Evolutionary conservation across 30 jellyfish, hydroid and myxozoan genomes (phyloP).

Genomic region (Hydractinia symbiolongicarpus): DNA sequence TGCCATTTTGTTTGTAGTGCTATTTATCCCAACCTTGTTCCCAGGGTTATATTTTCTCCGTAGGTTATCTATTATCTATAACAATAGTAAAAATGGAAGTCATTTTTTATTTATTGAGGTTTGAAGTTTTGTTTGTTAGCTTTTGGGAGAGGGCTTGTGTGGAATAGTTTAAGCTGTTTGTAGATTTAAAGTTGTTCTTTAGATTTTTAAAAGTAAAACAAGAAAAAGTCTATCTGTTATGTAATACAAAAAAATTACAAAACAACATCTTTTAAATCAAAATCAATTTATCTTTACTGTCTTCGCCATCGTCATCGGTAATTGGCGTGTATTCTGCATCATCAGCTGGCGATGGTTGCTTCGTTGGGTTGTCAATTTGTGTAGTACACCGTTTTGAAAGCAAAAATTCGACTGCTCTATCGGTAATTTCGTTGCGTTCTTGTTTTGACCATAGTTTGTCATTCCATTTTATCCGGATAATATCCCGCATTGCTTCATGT

Average conservation of each 20-base stretch:
- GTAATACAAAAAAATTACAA: background rate
- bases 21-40: too few species aligned
- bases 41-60: too few species aligned
- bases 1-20: too few species aligned
- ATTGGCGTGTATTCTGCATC: background rate
- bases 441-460: slow-evolving; percentile 27
- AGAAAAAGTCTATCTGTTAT: background rate
- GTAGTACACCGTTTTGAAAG: background rate
- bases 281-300: background rate
- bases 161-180: too few species aligned
- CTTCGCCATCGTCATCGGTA: background rate
- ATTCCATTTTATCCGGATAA: slow-evolving; percentile 23
- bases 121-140: too few species aligned
- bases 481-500: slow-evolving; percentile 45
- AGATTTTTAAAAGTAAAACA: too few species aligned
- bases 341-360: background rate
- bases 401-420: background rate
- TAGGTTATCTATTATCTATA: too few species aligned
- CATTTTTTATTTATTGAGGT: too few species aligned
- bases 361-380: slow-evolving; percentile 8
- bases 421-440: background rate
- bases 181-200: too few species aligned
- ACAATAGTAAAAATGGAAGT: too few species aligned
- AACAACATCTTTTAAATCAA: background rate
- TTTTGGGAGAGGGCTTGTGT: too few species aligned